A percentile compares a stretch with the other conserved stretches of the same genome.
phyloP scores from a whole-genome alignment of 2,888 invertebrate species.

The Cantharis lateralis region DNA sequence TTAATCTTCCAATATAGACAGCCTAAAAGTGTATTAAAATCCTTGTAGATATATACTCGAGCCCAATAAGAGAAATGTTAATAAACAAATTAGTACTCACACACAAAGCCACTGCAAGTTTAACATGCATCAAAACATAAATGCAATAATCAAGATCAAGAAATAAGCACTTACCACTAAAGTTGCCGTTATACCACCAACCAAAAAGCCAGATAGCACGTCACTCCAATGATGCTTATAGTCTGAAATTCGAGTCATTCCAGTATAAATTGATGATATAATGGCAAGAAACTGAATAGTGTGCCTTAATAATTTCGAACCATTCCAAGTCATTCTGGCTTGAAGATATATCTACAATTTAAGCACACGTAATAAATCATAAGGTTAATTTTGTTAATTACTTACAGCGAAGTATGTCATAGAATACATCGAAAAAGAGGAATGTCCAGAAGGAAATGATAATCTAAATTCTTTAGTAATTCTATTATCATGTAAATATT shows the following conservation, averaged over 20 bases:
- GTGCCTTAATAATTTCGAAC: constrained; percentile 80
- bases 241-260: constrained; percentile 90
- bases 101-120: background rate
- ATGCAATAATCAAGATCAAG: background rate
- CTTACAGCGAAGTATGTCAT: constrained; percentile 86
- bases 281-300: constrained; percentile 83
- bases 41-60: background rate
- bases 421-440: constrained; percentile 85
- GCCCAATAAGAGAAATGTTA: background rate
- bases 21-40: background rate
- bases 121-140: background rate
- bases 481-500: constrained; percentile 51
- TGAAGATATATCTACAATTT: constrained; percentile 81
- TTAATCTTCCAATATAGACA: background rate
- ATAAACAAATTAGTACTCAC: background rate
- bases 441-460: constrained; percentile 91
- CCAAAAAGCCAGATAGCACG: constrained; percentile 79
- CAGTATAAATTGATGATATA: constrained; percentile 82
- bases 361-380: background rate
- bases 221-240: constrained; percentile 99
- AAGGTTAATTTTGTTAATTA: constrained; percentile 39
- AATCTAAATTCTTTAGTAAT: constrained; percentile 74
- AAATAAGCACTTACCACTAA: constrained; percentile 66
- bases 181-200: constrained; percentile 71
- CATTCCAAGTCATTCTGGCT: constrained; percentile 78